Base-by-base conservation (phyloP, 2,113 vertebrate species). In the Rhea pennata region DNA sequence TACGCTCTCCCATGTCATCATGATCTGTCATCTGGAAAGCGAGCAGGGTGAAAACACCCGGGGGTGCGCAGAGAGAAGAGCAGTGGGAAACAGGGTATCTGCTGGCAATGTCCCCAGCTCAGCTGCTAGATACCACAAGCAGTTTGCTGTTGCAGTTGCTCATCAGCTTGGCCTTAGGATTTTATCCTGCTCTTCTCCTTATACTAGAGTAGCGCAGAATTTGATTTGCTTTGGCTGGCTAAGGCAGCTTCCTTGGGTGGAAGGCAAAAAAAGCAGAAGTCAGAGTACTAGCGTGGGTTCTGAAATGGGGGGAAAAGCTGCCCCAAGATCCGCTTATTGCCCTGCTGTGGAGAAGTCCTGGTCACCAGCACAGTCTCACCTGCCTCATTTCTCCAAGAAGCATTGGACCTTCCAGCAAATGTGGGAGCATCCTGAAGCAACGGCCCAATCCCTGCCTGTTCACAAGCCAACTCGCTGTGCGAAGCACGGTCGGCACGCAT, bases 401-500 rank as follows among this genome's bases (percentile, higher is more conserved):
- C 8, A 9, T 21, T 48, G 87, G 29, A 56, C 26, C 22, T 33
- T 69, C 51, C 36, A 54, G 66, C 11, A 69, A 76, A 59, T 12
- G 11, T 0, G 4, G 61, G 27, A 95, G 23, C 16, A 36, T 48
- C 69, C 33, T 21, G 20, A 44, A 84, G 67, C n/a, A 10, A 24
- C 0, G 17, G 23, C 5, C 33, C 66, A 15, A 13, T 9, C 27
- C 42, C 4, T 10, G 1, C 4, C 24, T 36, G 12, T 56, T 59
- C 27, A 78, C 15, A 74, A 53, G 42, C 16, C 54, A 48, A 0
- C 14, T 1, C 23, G 33, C 33, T 48, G n/a, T 33, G 54, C 46
- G 56, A 58, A 39, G 36, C 59, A 7, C 17, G 16, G 61, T 27
- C 42, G 19, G 22, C 39, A 53, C 9, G 0, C 0, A 1, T 23